These are phyloP conservation scores for Neogale vison DNA, from an alignment of 2,113 vertebrate genomes.

Conservation along the genomic window DNA sequence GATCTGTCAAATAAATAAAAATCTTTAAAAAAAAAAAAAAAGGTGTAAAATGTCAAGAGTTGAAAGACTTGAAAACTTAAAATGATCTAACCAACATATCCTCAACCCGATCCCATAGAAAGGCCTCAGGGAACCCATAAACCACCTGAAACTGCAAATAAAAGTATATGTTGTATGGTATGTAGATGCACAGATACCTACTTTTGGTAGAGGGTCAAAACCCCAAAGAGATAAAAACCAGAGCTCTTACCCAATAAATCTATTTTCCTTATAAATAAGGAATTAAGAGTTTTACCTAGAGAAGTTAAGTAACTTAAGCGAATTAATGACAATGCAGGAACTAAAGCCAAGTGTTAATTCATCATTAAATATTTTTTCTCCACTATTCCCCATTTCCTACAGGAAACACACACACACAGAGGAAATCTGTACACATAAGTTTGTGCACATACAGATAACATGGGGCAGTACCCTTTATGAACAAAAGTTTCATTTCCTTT, in stretches of 20 bases:
- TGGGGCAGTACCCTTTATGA: background rate
- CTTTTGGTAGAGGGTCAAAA: background rate
- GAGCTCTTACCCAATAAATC: background rate
- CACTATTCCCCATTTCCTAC: background rate
- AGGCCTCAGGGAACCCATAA: background rate
- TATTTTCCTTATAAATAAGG: constrained; percentile 1
- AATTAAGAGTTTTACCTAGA: background rate
- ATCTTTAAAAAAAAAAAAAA: background rate
- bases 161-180: background rate
- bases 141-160: background rate
- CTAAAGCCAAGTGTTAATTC: background rate
- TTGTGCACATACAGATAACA: background rate
- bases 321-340: background rate
- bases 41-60: background rate
- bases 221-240: background rate
- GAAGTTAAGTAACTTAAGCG: background rate
- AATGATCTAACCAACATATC: background rate
- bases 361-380: constrained; percentile 1
- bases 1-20: too few species aligned
- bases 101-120: background rate
- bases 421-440: background rate
- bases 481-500: background rate
- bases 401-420: background rate
- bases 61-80: background rate
- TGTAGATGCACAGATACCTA: background rate